Conservation (phyloP, 2,113 vertebrate species). For the Crotophaga sulcirostris region DNA sequence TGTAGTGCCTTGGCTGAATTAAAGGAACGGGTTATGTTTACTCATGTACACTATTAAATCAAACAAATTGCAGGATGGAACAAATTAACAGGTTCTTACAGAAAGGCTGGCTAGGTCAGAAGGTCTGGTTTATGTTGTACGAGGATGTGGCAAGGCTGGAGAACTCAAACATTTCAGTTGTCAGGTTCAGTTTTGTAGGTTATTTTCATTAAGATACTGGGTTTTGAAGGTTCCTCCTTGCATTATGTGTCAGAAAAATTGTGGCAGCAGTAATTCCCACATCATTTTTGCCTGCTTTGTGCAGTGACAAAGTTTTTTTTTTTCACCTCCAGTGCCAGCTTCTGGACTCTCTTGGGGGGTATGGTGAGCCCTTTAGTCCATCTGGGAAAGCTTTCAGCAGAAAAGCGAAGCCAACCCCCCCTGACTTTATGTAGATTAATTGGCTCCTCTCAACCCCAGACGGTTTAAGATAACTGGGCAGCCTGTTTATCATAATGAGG, state of each 20-base stretch:
- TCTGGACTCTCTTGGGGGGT: not conserved
- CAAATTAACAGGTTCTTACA: not conserved
- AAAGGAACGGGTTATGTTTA: not conserved
- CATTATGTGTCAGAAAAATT: not conserved
- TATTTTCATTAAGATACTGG: not conserved
- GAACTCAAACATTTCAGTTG: not conserved
- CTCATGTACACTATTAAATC: not conserved
- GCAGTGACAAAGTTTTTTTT: not conserved
- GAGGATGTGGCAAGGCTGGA: not conserved
- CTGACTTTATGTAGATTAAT: not conserved
- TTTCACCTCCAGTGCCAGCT: not conserved
- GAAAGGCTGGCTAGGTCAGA: not conserved
- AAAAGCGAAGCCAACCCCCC: too few species aligned
- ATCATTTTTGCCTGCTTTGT: not conserved
- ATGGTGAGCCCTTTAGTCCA: not conserved
- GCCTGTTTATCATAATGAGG: not conserved
- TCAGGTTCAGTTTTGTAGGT: fast-evolving
- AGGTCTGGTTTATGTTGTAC: not conserved
- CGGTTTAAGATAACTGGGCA: not conserved
- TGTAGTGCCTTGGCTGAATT: not conserved
- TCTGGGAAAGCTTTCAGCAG: not conserved
- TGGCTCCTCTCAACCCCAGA: not conserved
- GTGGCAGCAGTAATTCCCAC: not conserved
- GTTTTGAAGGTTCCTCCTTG: not conserved
- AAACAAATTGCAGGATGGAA: not conserved